Base-by-base conservation (phyloP, 1,140 invertebrate species). In the Drosophila pandora region DNA sequence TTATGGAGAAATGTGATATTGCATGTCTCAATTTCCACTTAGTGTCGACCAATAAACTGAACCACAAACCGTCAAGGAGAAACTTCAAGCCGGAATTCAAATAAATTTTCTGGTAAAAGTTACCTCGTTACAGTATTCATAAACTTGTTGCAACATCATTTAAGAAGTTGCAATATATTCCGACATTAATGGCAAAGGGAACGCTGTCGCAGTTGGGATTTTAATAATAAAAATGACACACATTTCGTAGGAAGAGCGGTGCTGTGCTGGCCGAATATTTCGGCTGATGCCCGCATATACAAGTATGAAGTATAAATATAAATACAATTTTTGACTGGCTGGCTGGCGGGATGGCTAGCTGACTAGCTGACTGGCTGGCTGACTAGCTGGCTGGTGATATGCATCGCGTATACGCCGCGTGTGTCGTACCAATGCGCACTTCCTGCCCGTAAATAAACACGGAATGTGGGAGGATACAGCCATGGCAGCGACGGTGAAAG, bases 171-270 rank as follows among this genome's bases (percentile, higher is more conserved):
- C 43, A 67, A 61, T 57, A 53, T 65, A 45, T 57, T 67, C 43
- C 2, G 37, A 10, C 41, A 45, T 10, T n/a, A 9, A 37, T 68
- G 61, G 52, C 68, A 43, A 47, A 68, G 41, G 57, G 70, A 68
- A 68, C 43, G 59, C 70, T 57, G 49, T 58, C 47, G 61, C 73
- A 71, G 63, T 61, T 75, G 67, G 48, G 52, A 41, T 69, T 87
- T 88, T 85, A 88, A 88, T 88, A 88, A 88, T 85, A 88, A 85
- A 85, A 88, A 76, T 85, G 82, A 85, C 82, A 85, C 83, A 88
- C 57, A 82, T 85, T 88, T 73, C 62, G 37, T 21, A 22, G 28
- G 50, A 48, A 37, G 43, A 25, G 37, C 37, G 0, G 25, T 28
- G 25, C 25, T 28, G 25, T 52, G 55, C 49, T 43, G 41, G 41